phyloP scores from a whole-genome alignment of 2,888 invertebrate species.

The Tanypteryx hageni region DNA sequence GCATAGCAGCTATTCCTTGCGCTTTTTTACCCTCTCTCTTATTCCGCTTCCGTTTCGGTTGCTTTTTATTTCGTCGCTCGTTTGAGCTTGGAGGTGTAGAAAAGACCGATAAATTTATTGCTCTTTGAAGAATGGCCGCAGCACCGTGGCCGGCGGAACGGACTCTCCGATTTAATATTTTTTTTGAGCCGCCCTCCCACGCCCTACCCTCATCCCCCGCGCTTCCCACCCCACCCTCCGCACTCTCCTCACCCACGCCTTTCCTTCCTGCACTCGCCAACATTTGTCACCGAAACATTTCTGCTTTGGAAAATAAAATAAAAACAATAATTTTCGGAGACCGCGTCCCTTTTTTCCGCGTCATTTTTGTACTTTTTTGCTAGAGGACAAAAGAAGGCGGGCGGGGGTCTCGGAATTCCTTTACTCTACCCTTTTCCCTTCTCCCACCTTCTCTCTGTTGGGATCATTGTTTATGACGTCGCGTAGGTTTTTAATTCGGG shows the following conservation, averaged over 20 bases:
- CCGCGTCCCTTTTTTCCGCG: background rate
- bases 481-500: no score
- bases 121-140: constrained; percentile 54
- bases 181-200: background rate
- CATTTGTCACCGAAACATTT: constrained; percentile 59
- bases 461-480: no score
- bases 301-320: background rate
- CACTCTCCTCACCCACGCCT: background rate
- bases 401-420: no score
- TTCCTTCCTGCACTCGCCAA: background rate
- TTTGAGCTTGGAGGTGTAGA: constrained; percentile 42
- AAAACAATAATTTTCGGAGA: background rate
- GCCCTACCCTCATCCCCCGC: background rate
- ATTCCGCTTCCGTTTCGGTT: background rate
- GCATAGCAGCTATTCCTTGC: background rate
- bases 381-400: background rate
- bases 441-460: no score
- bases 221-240: background rate
- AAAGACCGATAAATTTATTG: constrained; percentile 51
- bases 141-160: background rate
- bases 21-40: background rate
- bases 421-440: no score
- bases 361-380: background rate
- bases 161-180: background rate
- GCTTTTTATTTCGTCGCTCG: background rate